Evolutionary conservation across 2,888 invertebrate species (phyloP).

Genomic region (Caenorhabditis sp.): DNA sequence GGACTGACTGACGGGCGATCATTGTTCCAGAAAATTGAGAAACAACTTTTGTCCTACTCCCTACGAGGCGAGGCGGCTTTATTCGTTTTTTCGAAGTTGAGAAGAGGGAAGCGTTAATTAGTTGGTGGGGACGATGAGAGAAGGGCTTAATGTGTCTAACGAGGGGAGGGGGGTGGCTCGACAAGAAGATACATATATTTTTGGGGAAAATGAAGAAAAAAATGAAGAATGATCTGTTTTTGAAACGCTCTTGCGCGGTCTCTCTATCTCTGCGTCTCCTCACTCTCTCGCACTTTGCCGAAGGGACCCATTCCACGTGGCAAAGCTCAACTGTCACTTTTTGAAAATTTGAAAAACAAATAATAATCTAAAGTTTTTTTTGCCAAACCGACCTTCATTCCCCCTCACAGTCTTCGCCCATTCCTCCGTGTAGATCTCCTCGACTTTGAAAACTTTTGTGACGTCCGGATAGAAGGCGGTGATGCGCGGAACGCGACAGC

Average conservation of each 20-base stretch:
- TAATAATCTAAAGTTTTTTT: too few relatives aligned
- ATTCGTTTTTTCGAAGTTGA: constrained; percentile 14
- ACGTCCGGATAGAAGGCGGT: not conserved
- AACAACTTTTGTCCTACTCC: not conserved
- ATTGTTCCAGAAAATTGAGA: constrained; percentile 56
- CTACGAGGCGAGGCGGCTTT: not conserved
- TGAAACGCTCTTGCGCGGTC: too few relatives aligned
- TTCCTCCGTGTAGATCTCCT: constrained; percentile 2
- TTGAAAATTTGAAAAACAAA: too few relatives aligned
- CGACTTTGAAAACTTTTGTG: not conserved
- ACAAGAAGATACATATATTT: too few relatives aligned
- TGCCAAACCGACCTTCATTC: constrained; percentile 54
- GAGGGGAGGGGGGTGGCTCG: not conserved
- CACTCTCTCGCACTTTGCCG: too few relatives aligned
- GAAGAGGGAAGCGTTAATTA: not conserved
- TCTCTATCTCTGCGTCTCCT: too few relatives aligned
- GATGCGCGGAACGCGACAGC: not conserved
- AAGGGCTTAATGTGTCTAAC: not conserved
- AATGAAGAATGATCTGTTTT: too few relatives aligned
- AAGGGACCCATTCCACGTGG: too few relatives aligned
- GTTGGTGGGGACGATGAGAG: not conserved
- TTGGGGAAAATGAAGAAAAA: not conserved
- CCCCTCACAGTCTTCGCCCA: constrained; percentile 30
- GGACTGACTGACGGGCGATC: constrained; percentile 19
- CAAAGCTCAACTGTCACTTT: too few relatives aligned